Conservation (phyloP, 2,888 invertebrate genomes). For the Lottia gigantea region DNA sequence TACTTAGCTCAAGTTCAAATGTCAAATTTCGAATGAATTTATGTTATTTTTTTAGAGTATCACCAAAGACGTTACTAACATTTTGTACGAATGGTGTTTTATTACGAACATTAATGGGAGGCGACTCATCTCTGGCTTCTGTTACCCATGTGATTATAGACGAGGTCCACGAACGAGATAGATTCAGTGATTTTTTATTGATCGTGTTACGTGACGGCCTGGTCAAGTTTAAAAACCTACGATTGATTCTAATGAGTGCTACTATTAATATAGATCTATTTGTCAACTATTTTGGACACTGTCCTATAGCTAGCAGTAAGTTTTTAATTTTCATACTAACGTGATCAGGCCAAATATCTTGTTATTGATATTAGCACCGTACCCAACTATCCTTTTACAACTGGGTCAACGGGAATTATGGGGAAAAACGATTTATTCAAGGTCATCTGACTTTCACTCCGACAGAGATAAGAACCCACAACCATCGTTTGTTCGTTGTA, state of each 20-base stretch:
- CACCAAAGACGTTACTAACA: constrained; percentile 83
- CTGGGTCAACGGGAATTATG: too few relatives aligned
- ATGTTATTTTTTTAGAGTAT: constrained; percentile 72
- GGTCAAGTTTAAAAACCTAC: constrained; percentile 77
- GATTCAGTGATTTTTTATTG: constrained; percentile 91
- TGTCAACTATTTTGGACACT: constrained; percentile 84
- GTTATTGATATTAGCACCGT: too few relatives aligned
- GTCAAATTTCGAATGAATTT: too few relatives aligned
- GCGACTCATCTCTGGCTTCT: constrained; percentile 77
- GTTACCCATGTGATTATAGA: constrained; percentile 84
- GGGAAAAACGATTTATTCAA: too few relatives aligned
- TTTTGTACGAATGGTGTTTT: constrained; percentile 94
- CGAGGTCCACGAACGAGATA: constrained; percentile 95
- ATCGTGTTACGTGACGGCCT: constrained; percentile 85
- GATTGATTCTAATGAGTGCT: constrained; percentile 93
- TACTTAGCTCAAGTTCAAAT: too few relatives aligned
- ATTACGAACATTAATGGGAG: constrained; percentile 86
- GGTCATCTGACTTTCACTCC: too few relatives aligned
- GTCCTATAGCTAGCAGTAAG: constrained; percentile 78
- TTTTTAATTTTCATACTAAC: constrained; percentile 9
- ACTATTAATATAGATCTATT: constrained; percentile 88
- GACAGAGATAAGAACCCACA: too few relatives aligned
- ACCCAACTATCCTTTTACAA: too few relatives aligned
- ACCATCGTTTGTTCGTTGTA: too few relatives aligned
- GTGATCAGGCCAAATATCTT: too few relatives aligned